Base-by-base conservation (phyloP, 2,888 invertebrate species). In the Charanyca ferruginea region DNA sequence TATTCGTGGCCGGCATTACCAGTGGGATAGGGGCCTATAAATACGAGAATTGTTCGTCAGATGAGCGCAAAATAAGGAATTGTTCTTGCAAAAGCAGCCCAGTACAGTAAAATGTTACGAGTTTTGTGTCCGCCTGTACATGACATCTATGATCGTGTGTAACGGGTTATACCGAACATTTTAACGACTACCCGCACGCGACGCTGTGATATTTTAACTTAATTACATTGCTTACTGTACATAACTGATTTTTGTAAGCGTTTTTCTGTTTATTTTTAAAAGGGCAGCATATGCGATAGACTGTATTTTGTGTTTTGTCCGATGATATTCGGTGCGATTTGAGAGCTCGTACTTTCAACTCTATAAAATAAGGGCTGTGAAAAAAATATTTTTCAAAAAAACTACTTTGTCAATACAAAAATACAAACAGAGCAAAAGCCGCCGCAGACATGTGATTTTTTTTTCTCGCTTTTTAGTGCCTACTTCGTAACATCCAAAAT, bases 141-240 rank as follows among this genome's bases (percentile, higher is more conserved):
- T 47, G 67, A 60, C 76, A 60, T 57, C 63, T 70, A 66, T 47
- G 73, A 58, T 71, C 54, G 67, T 77, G 65, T 62, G 45, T 73
- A 80, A 80, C 80, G 81, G 82, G 82, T 78, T 81, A 59, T 58
- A 60, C 60, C 54, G 52, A 32, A 65, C 64, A 45, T 48, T 72
- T 62, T 82, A 78, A 81, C 71, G 79, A 73, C 58, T 65, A n/a
- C 52, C 64, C 71, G 69, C 83, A 81, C 76, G 82, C 81, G 49
- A 83, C 52, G 47, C 18, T 18, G 59, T 74, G 66, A 79, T 79
- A 74, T 80, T 81, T 83, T 67, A 68, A 80, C 59, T 65, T 80
- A 83, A 83, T 83, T 83, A 70, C 79, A 61, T 74, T 68, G 68
- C 69, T 70, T 58, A 65, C 64, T 61, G 59, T 52, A 72, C 64